Evolutionary conservation across 2,888 invertebrate species (phyloP), one percentile per base, ranked within the genome.

Genomic region (Leptarthrus brevirostris): DNA sequence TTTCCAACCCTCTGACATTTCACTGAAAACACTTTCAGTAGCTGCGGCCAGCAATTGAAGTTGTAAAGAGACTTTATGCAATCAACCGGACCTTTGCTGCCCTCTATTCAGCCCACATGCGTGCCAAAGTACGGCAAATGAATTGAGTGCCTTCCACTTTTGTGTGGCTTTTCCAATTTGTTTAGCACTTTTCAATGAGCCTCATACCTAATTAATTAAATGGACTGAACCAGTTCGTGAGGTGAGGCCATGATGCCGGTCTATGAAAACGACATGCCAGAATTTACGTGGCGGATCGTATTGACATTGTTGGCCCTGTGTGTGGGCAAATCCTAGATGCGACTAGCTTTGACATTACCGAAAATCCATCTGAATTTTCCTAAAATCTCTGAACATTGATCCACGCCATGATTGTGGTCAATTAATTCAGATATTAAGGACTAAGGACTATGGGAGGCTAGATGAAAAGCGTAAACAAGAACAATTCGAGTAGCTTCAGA

Each of bases 131-230:
- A 4, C 30, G 8, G 4, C 30, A 47, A 66, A 66, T 66, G 66
- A 24, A 47, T 44, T 66, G 66, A 66, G 66, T 47, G 47, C 66
- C 47, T 66, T 66, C 47, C 47, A 66, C 47, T 47, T 66, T 66
- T 66, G 6, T 66, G 66, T 14, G 66, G 44, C 47, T 66, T 66
- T 66, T 47, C 66, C 66, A 66, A 66, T 66, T 66, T 66, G 66
- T 44, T 66, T 66, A 66, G 47, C 47, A 66, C 47, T 47, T 66
- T 66, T 66, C 66, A 47, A 66, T 66, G 47, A 24, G 26, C 24
- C 66, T 26, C 66, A 18, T 47, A 47, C 47, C 66, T 66, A 66
- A 66, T 66, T 66, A 66, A 66, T 66, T 20, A 66, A 66, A 66
- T 66, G 66, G 26, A 47, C 66, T 66, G 66, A 47, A 66, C 10